These are phyloP conservation scores for Marronus borbonicus DNA, from an alignment of 2,888 invertebrate genomes.

Conservation along the genomic window DNA sequence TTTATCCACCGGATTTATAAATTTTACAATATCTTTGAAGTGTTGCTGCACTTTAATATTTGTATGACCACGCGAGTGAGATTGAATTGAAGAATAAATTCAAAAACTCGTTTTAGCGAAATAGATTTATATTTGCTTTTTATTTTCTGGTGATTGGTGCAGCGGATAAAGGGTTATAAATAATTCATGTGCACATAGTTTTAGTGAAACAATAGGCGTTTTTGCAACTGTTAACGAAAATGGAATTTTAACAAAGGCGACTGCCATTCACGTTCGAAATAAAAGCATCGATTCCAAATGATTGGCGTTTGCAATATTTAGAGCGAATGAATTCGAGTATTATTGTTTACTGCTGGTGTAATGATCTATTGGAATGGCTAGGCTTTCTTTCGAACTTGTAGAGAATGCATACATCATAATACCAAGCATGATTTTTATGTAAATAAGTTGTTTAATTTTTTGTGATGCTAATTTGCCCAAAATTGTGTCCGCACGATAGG, in stretches of 20 bases:
- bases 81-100: background rate
- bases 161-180: background rate
- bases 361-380: no score
- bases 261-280: background rate
- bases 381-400: no score
- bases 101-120: background rate
- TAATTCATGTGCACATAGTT: background rate
- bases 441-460: no score
- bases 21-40: conserved; percentile 4
- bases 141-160: background rate
- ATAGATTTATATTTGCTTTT: conserved; percentile 2
- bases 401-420: no score
- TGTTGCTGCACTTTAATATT: background rate
- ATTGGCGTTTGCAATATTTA: conserved; percentile 1
- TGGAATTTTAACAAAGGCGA: background rate
- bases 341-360: background rate
- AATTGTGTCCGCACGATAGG: no score
- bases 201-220: conserved; percentile 7
- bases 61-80: background rate
- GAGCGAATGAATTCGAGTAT: background rate
- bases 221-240: conserved; percentile 5
- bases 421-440: no score
- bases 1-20: conserved; percentile 4
- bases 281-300: background rate
- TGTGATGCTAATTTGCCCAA: no score